These are phyloP conservation scores for Dolichomitus sp. DNA, from an alignment of 2,888 invertebrate genomes.

Conservation along the genomic window DNA sequence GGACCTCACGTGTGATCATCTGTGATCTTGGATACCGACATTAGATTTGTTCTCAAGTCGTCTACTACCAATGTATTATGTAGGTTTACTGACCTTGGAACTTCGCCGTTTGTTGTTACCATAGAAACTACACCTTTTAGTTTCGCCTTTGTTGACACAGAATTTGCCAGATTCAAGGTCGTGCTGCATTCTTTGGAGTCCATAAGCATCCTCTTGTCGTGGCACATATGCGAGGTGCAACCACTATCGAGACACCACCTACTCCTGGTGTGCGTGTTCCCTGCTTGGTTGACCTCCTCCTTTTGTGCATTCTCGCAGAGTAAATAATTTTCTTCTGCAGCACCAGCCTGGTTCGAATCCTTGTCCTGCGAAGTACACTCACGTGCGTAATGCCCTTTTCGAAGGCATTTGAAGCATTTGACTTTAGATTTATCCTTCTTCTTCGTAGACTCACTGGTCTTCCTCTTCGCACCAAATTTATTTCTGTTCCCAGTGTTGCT, in stretches of 20 bases:
- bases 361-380: constrained; percentile 1
- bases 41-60: constrained; percentile 66
- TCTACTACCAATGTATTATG: constrained; percentile 60
- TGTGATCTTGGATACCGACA: too few relatives aligned
- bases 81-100: neutral
- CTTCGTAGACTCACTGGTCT: neutral
- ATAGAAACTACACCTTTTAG: neutral
- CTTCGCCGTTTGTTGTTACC: neutral
- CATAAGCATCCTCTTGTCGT: neutral
- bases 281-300: too few relatives aligned
- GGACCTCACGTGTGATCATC: constrained; percentile 47
- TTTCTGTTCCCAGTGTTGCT: too few relatives aligned
- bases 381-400: constrained; percentile 12
- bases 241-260: neutral
- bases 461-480: constrained; percentile 8
- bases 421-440: constrained; percentile 22
- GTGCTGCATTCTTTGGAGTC: neutral
- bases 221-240: neutral
- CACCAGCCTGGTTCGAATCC: too few relatives aligned
- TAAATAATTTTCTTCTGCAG: too few relatives aligned
- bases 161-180: constrained; percentile 19
- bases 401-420: constrained; percentile 15
- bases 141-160: neutral
- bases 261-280: too few relatives aligned
- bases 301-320: too few relatives aligned